Evolutionary conservation across 2,797 vertebrate genomes (phyloP).

Genomic region (Amazonetta brasiliensis): DNA sequence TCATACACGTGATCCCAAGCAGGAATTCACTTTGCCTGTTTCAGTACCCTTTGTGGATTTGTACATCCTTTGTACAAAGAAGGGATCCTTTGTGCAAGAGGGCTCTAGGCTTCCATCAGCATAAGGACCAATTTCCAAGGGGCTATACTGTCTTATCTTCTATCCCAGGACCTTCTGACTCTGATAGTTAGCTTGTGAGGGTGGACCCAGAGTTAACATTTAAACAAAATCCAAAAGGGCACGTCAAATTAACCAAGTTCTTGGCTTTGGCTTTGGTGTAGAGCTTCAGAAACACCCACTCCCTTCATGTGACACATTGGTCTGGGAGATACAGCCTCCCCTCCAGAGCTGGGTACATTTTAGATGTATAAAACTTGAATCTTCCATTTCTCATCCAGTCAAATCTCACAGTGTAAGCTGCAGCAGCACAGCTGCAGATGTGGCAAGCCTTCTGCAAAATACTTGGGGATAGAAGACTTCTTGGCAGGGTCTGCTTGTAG

Average conservation of each 20-base stretch:
- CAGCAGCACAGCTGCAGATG: neutral
- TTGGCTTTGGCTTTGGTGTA: neutral
- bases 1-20: neutral
- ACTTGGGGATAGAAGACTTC: neutral
- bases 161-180: neutral
- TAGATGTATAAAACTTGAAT: neutral
- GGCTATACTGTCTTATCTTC: neutral
- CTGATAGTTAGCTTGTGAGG: neutral
- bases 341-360: neutral
- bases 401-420: neutral
- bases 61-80: too few species aligned
- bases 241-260: neutral
- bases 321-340: neutral
- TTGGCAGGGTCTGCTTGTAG: neutral
- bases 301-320: neutral
- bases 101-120: neutral
- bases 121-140: neutral
- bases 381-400: neutral
- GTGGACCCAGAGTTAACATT: neutral
- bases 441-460: neutral
- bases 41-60: neutral
- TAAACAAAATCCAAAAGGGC: neutral
- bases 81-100: neutral
- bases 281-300: neutral
- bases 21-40: neutral